Evolutionary conservation across 2,888 invertebrate species (phyloP), one percentile per base, ranked within the genome.

Genomic region (Ceriagrion tenellum): DNA sequence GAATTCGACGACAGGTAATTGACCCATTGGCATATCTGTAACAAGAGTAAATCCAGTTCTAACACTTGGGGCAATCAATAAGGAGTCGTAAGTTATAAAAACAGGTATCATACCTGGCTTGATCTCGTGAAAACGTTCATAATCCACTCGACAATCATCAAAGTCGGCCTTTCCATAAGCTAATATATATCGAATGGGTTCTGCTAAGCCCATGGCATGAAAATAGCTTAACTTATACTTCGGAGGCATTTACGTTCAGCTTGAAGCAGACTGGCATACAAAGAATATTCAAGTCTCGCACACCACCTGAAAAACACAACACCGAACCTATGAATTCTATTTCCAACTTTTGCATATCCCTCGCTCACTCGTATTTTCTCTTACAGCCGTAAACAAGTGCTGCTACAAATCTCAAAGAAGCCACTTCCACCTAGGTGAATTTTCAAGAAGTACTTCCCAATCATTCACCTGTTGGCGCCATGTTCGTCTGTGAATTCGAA

Each of bases 161-260:
- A 97, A 97, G 26, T 96, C 96, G 35, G 96, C 96, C 2, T 96
- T 97, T 13, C 96, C 96, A 59, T 97, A 97, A 69, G 96, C 96
- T 56, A 97, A 95, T 30, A 97, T 63, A 81, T 96, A 96, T 18
- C 97, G 96, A 55, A 97, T 96, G 18, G 97, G 96, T 95, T 97
- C 97, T 10, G 96, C 97, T 95, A 97, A 96, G 30, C 97, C 97
- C 95, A 96, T 97, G 40, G 96, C 63, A 95, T 97, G 96, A 96
- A 97, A 97, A 95, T 97, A 97, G 20, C 96, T 97, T 81, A 97
- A 95, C 95, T 97, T 97, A 96, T 97, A 97, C 23, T 20, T 47
- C 6, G 47, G n/a, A 47, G 23, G 8, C 93, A 93, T 93, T 91
- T 16, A 18, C 10, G 20, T n/a, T n/a, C 6, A 69, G n/a, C 69